phyloP scores from a whole-genome alignment of 2,113 vertebrate species.

The Corythaeola cristata region DNA sequence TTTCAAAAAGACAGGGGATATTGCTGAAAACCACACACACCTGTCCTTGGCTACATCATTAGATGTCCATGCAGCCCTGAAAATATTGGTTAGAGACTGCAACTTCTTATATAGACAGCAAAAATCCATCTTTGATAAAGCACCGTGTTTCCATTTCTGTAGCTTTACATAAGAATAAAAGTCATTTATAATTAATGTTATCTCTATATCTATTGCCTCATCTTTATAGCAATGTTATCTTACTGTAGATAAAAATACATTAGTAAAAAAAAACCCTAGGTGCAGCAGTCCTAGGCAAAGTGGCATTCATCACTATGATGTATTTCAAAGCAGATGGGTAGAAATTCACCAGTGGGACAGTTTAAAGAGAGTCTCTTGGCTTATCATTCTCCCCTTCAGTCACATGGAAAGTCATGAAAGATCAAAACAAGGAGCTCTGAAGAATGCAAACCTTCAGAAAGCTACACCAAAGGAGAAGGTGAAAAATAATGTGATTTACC shows the following conservation, averaged over 20 bases:
- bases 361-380: background rate
- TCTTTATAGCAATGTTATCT: background rate
- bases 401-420: background rate
- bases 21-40: background rate
- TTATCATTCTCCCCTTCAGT: background rate
- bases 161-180: background rate
- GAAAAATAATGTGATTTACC: background rate
- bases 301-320: background rate
- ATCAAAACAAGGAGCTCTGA: background rate
- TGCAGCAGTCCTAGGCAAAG: background rate
- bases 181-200: background rate
- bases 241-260: background rate
- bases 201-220: background rate
- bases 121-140: background rate
- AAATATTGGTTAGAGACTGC: background rate
- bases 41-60: background rate
- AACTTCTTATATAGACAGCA: background rate
- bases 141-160: background rate
- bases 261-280: background rate
- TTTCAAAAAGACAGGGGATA: background rate
- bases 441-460: conserved; percentile 12
- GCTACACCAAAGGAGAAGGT: background rate
- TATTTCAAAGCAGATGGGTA: conserved; percentile 1
- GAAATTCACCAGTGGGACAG: background rate
- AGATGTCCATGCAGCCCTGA: background rate